Evolutionary conservation across 2,888 invertebrate species (phyloP).

Genomic region (Athalia cordata): DNA sequence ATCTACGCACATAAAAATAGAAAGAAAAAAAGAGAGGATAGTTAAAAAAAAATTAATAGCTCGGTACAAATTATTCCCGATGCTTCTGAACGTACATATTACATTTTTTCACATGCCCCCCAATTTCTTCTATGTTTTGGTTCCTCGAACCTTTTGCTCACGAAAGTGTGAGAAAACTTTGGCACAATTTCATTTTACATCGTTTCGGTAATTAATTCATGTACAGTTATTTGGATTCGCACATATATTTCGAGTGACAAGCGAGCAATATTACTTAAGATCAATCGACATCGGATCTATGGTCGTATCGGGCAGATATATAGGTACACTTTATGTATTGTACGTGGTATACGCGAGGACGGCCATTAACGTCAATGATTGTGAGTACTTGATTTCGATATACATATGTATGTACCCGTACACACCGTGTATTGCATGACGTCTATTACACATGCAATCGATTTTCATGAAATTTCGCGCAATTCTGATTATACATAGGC

Average conservation of each 20-base stretch:
- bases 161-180: too few species aligned
- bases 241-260: neutral
- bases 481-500: slow-evolving; percentile 27
- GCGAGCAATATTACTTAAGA: slow-evolving; percentile 36
- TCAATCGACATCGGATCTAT: slow-evolving; percentile 29
- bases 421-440: too few species aligned
- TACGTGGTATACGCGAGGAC: slow-evolving; percentile 9
- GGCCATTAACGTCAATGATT: slow-evolving; percentile 19
- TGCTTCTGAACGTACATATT: too few species aligned
- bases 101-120: too few species aligned
- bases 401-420: slow-evolving; percentile 9
- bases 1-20: too few species aligned
- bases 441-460: slow-evolving; percentile 21
- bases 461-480: slow-evolving; percentile 28
- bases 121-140: too few species aligned
- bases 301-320: neutral
- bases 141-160: too few species aligned
- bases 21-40: too few species aligned
- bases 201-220: neutral
- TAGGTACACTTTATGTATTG: neutral
- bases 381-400: slow-evolving; percentile 19
- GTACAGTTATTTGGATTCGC: neutral
- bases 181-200: too few species aligned
- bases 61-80: too few species aligned
- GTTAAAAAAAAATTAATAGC: too few species aligned